Percentiles rank a stretch among this genome's conserved stretches.
phyloP scores from a whole-genome alignment of 2,113 vertebrate species.

The Dicentrarchus labrax region DNA sequence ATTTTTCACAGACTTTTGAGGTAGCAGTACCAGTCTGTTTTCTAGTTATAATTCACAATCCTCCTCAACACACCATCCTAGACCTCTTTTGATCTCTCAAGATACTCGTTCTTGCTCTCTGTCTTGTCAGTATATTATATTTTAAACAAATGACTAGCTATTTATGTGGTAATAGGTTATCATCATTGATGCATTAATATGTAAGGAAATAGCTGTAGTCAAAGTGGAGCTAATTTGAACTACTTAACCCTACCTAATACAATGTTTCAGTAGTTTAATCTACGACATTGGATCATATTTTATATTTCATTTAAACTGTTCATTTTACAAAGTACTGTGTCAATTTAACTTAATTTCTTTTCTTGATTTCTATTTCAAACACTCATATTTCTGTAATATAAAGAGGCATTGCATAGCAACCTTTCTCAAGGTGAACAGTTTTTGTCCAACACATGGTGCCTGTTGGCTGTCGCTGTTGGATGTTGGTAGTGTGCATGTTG shows the following conservation, averaged over 20 bases:
- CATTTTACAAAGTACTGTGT: no score
- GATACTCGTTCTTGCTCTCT: not conserved
- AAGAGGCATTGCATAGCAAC: not conserved
- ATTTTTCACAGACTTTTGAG: not conserved
- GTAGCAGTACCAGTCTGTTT: not conserved
- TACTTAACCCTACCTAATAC: no score
- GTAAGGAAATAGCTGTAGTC: not conserved
- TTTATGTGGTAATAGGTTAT: no score
- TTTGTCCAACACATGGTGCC: not conserved
- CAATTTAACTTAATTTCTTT: no score
- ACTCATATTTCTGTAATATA: not conserved
- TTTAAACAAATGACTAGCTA: not conserved
- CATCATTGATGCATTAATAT: no score
- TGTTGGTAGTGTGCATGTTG: not conserved
- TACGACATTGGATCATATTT: not conserved
- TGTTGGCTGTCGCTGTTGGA: constrained; percentile 1
- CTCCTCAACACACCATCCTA: not conserved
- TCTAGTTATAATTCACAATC: not conserved
- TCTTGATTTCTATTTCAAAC: not conserved
- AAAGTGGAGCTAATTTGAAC: not conserved
- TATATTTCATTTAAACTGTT: not conserved
- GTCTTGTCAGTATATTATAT: not conserved
- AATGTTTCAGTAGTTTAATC: not conserved
- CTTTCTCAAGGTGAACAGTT: constrained; percentile 42
- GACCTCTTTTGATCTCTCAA: not conserved